phyloP scores from a whole-genome alignment of 2,113 vertebrate genomes.

The Gymnarchus niloticus region DNA sequence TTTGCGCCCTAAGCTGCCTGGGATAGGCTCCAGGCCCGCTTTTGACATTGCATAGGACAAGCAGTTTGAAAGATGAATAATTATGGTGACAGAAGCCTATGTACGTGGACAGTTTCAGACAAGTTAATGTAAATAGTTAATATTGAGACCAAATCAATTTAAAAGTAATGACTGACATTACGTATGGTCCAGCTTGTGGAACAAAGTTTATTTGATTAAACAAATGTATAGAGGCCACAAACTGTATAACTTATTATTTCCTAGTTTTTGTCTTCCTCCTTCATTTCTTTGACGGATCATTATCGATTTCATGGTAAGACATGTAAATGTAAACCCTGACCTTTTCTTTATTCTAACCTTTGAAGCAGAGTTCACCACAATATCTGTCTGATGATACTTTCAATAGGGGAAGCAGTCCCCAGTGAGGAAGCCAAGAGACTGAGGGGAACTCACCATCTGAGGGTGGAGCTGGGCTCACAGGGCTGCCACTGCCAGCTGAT shows the following conservation, averaged over 20 bases:
- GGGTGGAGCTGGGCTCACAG: conserved; percentile 47
- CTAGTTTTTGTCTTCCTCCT: not conserved
- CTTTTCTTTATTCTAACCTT: not conserved
- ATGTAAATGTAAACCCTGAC: not conserved
- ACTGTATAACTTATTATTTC: not conserved
- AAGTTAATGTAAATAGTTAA: not conserved
- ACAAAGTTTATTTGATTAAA: not conserved
- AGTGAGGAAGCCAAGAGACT: not conserved
- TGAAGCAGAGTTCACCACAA: no score
- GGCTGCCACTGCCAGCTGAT: conserved; percentile 80
- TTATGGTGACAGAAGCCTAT: not conserved
- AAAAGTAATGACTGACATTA: not conserved
- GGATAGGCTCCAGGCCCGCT: no score
- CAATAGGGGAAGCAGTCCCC: not conserved
- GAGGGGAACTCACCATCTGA: conserved; percentile 50
- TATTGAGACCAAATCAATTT: not conserved
- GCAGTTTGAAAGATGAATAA: no score
- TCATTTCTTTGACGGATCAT: not conserved
- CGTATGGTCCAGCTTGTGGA: not conserved
- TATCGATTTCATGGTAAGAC: not conserved
- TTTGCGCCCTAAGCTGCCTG: no score
- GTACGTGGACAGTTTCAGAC: not conserved
- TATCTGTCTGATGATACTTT: not conserved
- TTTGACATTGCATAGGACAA: no score
- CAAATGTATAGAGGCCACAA: not conserved